A percentile compares a stretch with the other conserved stretches of the same genome.
Evolutionary conservation across 2,888 invertebrate species (phyloP).

Genomic region (Drosophila prolongata): DNA sequence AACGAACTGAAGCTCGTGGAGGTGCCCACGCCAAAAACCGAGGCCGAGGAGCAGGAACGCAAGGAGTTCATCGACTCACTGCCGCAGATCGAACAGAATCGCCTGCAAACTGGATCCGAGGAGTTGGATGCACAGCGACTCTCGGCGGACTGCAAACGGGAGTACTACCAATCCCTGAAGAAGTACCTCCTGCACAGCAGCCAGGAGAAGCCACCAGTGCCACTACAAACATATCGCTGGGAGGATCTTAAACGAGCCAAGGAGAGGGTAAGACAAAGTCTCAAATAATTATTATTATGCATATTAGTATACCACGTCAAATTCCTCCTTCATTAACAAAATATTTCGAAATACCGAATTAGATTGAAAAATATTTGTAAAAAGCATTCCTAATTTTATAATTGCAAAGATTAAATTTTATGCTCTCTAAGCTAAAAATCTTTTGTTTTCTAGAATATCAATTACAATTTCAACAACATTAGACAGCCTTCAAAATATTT

Average conservation of each 20-base stretch:
- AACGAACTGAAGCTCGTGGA: slow-evolving; percentile 68
- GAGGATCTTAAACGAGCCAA: slow-evolving; percentile 90
- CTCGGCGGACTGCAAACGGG: slow-evolving; percentile 81
- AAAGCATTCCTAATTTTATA: background rate
- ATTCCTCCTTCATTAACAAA: too few species aligned
- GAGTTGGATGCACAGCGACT: slow-evolving; percentile 78
- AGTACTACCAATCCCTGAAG: slow-evolving; percentile 83
- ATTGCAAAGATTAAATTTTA: background rate
- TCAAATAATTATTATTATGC: too few species aligned
- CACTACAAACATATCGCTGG: slow-evolving; percentile 92
- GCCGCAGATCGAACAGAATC: slow-evolving; percentile 75
- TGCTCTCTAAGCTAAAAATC: too few species aligned
- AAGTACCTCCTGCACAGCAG: slow-evolving; percentile 81
- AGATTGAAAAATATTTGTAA: background rate
- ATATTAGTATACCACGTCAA: too few species aligned
- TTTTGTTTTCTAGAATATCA: too few species aligned
- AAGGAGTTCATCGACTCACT: slow-evolving; percentile 82
- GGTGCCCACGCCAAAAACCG: slow-evolving; percentile 80
- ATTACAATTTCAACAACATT: too few species aligned
- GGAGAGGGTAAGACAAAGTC: slow-evolving; percentile 84
- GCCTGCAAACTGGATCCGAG: slow-evolving; percentile 24
- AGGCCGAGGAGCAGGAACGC: slow-evolving; percentile 81
- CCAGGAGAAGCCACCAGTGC: slow-evolving; percentile 87
- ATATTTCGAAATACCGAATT: too few species aligned
- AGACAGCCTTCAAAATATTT: too few species aligned